These are phyloP conservation scores for Pseudachorutes palmiensis DNA, from an alignment of 1,140 invertebrate species.

Conservation along the genomic window DNA sequence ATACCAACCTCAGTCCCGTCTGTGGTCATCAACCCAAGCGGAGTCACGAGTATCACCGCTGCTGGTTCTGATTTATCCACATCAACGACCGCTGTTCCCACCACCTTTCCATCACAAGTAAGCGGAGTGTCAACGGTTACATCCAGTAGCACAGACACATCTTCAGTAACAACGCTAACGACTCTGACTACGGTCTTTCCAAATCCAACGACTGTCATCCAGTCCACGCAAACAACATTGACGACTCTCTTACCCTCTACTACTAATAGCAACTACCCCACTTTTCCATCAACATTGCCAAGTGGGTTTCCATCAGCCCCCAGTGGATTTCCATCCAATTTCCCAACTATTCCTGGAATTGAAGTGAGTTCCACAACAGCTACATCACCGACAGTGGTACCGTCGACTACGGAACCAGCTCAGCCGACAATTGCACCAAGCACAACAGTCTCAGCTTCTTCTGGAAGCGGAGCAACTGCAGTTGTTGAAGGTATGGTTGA, in stretches of 20 bases:
- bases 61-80: not conserved
- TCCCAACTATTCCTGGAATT: slow-evolving; percentile 12
- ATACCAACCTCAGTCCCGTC: not conserved
- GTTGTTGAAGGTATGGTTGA: slow-evolving; percentile 4
- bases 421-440: not conserved
- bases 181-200: slow-evolving; percentile 7
- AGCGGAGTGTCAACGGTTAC: not conserved
- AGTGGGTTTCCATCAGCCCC: slow-evolving; percentile 7
- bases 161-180: not conserved
- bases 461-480: not conserved
- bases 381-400: not conserved
- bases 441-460: slow-evolving; percentile 8
- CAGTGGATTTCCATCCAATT: slow-evolving; percentile 1
- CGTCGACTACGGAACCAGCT: not conserved
- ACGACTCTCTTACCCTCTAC: not conserved
- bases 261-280: not conserved
- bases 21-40: not conserved
- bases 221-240: not conserved
- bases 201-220: not conserved
- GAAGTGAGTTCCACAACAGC: not conserved
- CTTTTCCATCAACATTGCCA: not conserved
- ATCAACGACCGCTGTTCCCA: not conserved
- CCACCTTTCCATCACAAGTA: not conserved
- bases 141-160: not conserved
- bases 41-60: not conserved